Base-by-base conservation (phyloP, 2,888 invertebrate genomes). In the Andrena camellia region DNA sequence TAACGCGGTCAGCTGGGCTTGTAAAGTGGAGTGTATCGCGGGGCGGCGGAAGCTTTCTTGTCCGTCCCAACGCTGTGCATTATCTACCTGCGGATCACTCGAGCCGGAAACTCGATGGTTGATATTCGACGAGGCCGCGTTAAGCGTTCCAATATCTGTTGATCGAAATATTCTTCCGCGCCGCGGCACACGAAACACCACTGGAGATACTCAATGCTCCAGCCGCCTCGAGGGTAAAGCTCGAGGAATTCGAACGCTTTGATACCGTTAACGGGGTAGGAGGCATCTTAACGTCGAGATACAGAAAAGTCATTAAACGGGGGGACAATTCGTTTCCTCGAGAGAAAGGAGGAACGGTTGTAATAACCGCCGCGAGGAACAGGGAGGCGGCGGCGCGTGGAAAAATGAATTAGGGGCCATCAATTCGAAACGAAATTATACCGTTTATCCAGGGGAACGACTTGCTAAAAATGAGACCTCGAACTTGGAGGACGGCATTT, bases 381-480 rank as follows among this genome's bases (percentile, higher is more conserved):
- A 57, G 4, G 20, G 26, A n/a, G 62, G 23, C 62, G 57, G 29
- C 50, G 17, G 69, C 54, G 64, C 52, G 64, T 60, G 26, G 8
- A 35, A 23, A 33, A 52, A 72, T 48, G 35, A 73, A 79, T 81
- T 63, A 59, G 29, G 50, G 10, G 10, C 33, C 67, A 75, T 78
- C 68, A 42, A 33, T 69, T 66, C 33, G 52, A 64, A 52, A 48
- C 67, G 78, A 42, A 68, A 78, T 81, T 81, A 68, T 62, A 57
- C 50, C 78, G 73, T 74, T 74, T 74, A 74, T 73, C 73, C 64
- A 31, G 33, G 50, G 73, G 26, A 63, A 70, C 73, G 81, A 67
- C 23, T 70, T 42, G 78, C 64, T 73, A 77, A 78, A 81, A 78
- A 64, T 60, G 64, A 69, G 50, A 60, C 31, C 52, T 20, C 33